Base-by-base conservation (phyloP, 2,113 vertebrate genomes). In the Tragelaphus buxtoni region DNA sequence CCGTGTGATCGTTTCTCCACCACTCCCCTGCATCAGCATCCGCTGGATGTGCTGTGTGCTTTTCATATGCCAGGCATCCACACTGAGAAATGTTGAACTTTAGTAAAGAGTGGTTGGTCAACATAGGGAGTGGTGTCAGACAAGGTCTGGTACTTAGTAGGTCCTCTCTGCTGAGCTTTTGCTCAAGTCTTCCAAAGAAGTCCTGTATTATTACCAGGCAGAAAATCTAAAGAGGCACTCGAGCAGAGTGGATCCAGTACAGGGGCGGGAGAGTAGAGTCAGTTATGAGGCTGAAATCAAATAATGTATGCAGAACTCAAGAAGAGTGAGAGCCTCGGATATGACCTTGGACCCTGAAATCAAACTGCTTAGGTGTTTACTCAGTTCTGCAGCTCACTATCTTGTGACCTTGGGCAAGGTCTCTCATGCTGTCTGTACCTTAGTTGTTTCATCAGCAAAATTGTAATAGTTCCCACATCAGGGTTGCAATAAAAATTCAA, bases 1-100 rank as follows among this genome's bases (percentile, higher is more conserved):
- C 93, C 4, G 2, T 97, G 93, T 95, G 97, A 97, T 97, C 95
- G 90, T 96, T 95, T 92, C 91, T 65, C 76, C 83, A 9, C 79
- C 69, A 4, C 87, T 96, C 96, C 93, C 97, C 85, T 11, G 79
- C 56, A 95, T 95, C 58, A n/a, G 86, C 65, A 69, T 60, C 85
- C 5, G 1, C 90, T 95, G 89, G 47, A 30, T 93, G 9, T 39
- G 82, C 45, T 47, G 76, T 30, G 91, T 18, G 42, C 53, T 95
- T 94, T 96, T 96, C 89, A 58, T 86, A 95, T 86, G 91, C 95
- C 87, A 76, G 90, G 77, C 89, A 55, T 83, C 74, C 30, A 0
- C 84, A 83, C 94, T 87, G 83, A 97, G 83, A 90, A 97, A 97
- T 81, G 88, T 47, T 20, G 84, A 91, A 84, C 74, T 94, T 86